phyloP scores from a whole-genome alignment of 2,888 invertebrate genomes.

The Terebella lapidaria region DNA sequence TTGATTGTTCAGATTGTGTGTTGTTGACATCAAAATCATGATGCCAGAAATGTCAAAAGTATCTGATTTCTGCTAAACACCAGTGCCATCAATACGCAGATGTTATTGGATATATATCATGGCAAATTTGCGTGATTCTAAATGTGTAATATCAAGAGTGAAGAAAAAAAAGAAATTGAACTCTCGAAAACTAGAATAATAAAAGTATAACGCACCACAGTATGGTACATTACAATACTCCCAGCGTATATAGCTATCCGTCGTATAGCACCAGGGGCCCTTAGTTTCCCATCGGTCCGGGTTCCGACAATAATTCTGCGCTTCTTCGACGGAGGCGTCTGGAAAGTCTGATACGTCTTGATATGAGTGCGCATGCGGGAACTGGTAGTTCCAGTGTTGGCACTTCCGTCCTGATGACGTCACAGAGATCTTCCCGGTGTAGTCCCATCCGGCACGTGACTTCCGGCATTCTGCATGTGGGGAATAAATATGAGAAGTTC shows the following conservation, averaged over 20 bases:
- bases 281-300: constrained; percentile 6
- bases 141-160: too few species aligned
- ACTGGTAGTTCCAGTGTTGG: constrained; percentile 3
- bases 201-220: constrained; percentile 2
- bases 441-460: constrained; percentile 5
- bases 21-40: too few species aligned
- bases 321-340: background rate
- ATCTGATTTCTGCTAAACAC: too few species aligned
- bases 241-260: background rate
- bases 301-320: constrained; percentile 14
- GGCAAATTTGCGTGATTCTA: too few species aligned
- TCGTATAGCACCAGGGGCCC: constrained; percentile 12
- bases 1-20: too few species aligned
- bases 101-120: too few species aligned
- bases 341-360: background rate
- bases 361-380: constrained; percentile 3
- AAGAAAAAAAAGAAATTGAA: too few species aligned
- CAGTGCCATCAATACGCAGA: too few species aligned
- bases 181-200: too few species aligned
- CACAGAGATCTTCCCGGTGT: constrained; percentile 5
- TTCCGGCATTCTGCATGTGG: constrained; percentile 7
- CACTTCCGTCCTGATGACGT: constrained; percentile 8
- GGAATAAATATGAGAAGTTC: too few species aligned
- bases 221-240: constrained; percentile 12
- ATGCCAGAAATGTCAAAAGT: too few species aligned